Evolutionary conservation across 1,140 invertebrate genomes (phyloP).

Genomic region (Caenorhabditis inopinata): DNA sequence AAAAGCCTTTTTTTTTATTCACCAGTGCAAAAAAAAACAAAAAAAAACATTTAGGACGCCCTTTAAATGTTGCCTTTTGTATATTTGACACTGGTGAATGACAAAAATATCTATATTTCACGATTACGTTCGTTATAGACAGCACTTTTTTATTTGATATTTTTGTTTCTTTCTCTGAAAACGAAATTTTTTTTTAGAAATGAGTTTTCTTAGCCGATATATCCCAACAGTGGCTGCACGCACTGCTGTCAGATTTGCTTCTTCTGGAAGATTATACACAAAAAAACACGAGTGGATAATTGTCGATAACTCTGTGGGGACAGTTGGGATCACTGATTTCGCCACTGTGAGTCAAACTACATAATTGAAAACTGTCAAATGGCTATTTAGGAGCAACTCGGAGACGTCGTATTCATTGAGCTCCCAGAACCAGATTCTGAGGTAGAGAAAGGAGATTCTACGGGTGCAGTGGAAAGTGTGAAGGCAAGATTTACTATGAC

Average conservation of each 20-base stretch:
- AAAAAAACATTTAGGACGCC: no score
- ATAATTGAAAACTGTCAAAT: neutral
- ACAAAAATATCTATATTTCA: no score
- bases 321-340: constrained; percentile 85
- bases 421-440: constrained; percentile 77
- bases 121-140: no score
- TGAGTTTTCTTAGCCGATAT: neutral
- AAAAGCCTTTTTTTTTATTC: no score
- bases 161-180: neutral
- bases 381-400: constrained; percentile 75
- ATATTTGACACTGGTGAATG: no score
- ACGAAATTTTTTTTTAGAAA: neutral
- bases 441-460: constrained; percentile 67
- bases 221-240: neutral
- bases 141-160: neutral
- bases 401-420: constrained; percentile 89
- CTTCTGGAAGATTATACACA: constrained; percentile 70
- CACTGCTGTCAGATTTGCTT: neutral
- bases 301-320: constrained; percentile 77
- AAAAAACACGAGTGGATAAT: constrained; percentile 89
- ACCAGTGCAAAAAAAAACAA: no score
- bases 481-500: constrained; percentile 72
- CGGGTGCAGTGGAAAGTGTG: constrained; percentile 92
- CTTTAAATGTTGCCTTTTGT: no score
- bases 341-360: constrained; percentile 73